Evolutionary conservation across 2,888 invertebrate genomes (phyloP).

Genomic region (Lypha dubia): DNA sequence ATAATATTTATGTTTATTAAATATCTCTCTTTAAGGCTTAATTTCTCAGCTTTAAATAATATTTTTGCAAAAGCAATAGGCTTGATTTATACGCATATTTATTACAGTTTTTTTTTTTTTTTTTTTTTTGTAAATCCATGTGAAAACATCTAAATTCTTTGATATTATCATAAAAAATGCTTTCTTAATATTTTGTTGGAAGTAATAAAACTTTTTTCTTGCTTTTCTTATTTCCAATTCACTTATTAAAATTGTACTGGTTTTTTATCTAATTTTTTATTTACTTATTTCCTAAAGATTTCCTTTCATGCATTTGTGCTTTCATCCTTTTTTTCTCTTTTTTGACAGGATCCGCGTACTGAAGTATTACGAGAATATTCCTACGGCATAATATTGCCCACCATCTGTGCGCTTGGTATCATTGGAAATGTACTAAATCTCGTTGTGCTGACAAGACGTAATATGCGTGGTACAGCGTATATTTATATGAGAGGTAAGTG

Average conservation of each 20-base stretch:
- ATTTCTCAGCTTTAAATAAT: no score
- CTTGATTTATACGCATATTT: neutral
- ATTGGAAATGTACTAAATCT: slow-evolving; percentile 91
- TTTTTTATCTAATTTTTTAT: neutral
- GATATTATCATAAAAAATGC: neutral
- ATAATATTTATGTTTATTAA: no score
- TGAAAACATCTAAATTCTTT: neutral
- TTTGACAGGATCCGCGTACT: slow-evolving; percentile 85
- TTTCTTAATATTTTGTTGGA: neutral
- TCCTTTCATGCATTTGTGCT: slow-evolving; percentile 47
- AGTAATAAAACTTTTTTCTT: neutral
- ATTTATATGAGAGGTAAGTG: slow-evolving; percentile 90
- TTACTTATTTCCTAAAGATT: slow-evolving; percentile 42
- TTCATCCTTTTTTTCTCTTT: slow-evolving; percentile 16
- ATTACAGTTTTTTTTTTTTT: no score
- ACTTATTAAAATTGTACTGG: neutral
- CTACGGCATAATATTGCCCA: slow-evolving; percentile 88
- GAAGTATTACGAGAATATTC: slow-evolving; percentile 86
- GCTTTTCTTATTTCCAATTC: neutral
- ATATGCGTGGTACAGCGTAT: slow-evolving; percentile 91
- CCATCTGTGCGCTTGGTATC: slow-evolving; percentile 89
- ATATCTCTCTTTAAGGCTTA: no score
- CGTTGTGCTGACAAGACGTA: slow-evolving; percentile 89
- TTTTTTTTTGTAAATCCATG: neutral
- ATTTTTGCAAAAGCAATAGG: neutral